A percentile compares a stretch with the other conserved stretches of the same genome.
Conservation (phyloP, 2,113 vertebrate species). For the Bungarus multicinctus region DNA sequence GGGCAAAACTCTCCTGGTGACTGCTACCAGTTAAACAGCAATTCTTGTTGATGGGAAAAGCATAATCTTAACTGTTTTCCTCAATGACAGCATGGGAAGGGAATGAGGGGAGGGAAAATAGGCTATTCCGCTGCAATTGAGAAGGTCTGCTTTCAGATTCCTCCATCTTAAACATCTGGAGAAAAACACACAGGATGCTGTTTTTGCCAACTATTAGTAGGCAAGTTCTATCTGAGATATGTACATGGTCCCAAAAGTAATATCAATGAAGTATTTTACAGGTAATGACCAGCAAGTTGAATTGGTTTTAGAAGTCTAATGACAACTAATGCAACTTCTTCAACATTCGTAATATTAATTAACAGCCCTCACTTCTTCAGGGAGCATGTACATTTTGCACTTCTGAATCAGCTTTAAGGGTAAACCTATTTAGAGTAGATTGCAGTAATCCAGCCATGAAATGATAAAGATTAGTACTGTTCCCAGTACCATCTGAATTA, state of each 20-base stretch:
- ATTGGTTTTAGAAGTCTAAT: background rate
- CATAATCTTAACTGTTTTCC: background rate
- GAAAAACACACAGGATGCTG: background rate
- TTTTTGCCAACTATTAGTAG: too few species aligned
- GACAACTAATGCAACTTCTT: background rate
- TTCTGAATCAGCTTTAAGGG: background rate
- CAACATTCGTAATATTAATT: background rate
- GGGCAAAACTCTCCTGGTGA: background rate
- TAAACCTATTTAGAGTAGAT: background rate
- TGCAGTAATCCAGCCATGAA: background rate
- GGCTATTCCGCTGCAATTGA: background rate
- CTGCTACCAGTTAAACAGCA: background rate
- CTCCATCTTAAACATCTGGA: background rate
- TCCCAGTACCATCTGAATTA: background rate
- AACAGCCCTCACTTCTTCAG: background rate
- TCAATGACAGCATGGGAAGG: background rate
- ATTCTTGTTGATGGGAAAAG: background rate
- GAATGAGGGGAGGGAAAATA: background rate
- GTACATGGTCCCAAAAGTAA: background rate
- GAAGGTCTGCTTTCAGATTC: background rate
- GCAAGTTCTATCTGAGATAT: background rate
- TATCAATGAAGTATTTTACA: background rate
- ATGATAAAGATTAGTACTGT: background rate
- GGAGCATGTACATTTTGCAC: background rate
- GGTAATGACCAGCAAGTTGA: background rate